A percentile compares a stretch with the other conserved stretches of the same genome.
Conservation (phyloP, 2,113 vertebrate genomes). For the Malurus melanocephalus region DNA sequence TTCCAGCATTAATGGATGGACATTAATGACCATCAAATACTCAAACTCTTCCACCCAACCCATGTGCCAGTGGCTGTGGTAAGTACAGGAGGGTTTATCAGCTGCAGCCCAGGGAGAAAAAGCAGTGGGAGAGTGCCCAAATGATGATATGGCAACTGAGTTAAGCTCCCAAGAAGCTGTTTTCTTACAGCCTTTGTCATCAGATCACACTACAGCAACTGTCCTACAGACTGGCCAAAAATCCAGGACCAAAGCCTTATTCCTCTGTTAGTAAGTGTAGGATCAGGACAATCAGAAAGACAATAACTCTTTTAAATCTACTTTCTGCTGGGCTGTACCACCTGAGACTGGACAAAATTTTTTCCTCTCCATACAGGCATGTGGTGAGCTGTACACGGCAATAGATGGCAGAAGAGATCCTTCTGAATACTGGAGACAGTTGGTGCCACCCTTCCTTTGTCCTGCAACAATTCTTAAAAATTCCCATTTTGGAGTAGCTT, state of each 20-base stretch:
- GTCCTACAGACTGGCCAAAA: neutral
- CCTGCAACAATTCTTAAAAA: conserved; percentile 10
- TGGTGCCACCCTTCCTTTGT: conserved; percentile 46
- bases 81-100: neutral
- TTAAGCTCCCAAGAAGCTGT: neutral
- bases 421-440: conserved; percentile 18
- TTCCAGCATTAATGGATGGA: neutral
- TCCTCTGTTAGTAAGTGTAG: rapidly evolving
- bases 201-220: neutral
- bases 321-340: neutral
- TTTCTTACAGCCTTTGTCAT: neutral
- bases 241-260: neutral
- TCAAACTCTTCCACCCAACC: neutral
- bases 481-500: neutral
- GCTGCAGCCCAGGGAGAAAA: neutral
- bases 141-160: neutral
- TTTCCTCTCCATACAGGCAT: neutral
- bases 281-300: neutral
- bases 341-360: neutral
- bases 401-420: conserved; percentile 65
- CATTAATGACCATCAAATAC: neutral
- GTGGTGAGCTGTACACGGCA: conserved; percentile 46
- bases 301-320: neutral
- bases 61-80: neutral
- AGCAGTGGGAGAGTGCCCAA: neutral